Conservation (phyloP, 1,140 invertebrate species). For the Bombus ignitus region DNA sequence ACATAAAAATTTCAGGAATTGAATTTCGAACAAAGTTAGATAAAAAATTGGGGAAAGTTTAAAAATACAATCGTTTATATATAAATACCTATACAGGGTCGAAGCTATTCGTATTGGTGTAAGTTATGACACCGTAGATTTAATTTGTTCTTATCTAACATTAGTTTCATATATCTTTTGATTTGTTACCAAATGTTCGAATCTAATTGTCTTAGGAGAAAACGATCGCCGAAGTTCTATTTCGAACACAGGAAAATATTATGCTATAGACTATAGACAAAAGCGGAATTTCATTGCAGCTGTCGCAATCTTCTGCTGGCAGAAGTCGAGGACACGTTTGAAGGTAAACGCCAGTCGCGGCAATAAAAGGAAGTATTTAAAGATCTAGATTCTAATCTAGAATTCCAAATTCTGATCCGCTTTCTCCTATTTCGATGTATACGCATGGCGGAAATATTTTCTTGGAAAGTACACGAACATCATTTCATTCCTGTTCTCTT, state of each 20-base stretch:
- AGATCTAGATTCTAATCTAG: neutral
- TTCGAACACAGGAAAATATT: neutral
- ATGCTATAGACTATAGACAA: neutral
- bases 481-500: neutral
- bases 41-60: neutral
- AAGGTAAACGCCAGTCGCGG: neutral
- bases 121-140: neutral
- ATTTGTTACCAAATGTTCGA: neutral
- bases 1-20: too few relatives aligned
- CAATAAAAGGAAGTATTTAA: neutral
- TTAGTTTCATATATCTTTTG: neutral
- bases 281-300: neutral
- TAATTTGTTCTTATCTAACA: neutral
- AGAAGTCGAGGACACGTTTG: conserved; percentile 12
- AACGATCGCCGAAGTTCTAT: neutral
- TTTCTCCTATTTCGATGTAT: neutral
- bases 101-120: neutral
- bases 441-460: neutral
- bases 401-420: neutral
- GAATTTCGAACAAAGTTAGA: neutral
- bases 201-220: neutral
- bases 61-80: neutral
- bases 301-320: conserved; percentile 5
- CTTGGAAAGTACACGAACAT: neutral
- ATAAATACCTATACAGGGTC: neutral